Conservation (phyloP, 1,140 invertebrate species). For the Antheraea pernyi region DNA sequence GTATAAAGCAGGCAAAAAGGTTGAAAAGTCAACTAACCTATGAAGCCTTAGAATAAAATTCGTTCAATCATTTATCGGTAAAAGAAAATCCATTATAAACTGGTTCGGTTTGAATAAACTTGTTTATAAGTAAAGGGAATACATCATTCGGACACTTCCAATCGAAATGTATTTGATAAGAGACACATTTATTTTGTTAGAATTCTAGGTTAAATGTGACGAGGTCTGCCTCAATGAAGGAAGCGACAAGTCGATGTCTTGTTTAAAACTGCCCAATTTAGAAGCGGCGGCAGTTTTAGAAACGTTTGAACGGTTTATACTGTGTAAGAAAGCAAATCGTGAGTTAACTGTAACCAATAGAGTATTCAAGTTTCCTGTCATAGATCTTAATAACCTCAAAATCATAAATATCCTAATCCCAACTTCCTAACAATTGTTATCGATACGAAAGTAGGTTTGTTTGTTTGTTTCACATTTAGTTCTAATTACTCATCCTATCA, state of each 20-base stretch:
- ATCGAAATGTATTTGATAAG: slow-evolving; percentile 4
- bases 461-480: too few relatives aligned
- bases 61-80: background rate
- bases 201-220: slow-evolving; percentile 47
- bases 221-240: slow-evolving; percentile 32
- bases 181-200: slow-evolving; percentile 6
- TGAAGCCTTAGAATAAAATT: background rate
- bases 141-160: slow-evolving; percentile 11
- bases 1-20: background rate
- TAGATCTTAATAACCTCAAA: too few relatives aligned
- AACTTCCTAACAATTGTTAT: too few relatives aligned
- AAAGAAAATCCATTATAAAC: slow-evolving; percentile 3
- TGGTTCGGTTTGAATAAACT: slow-evolving; percentile 1
- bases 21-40: background rate
- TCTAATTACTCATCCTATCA: too few relatives aligned
- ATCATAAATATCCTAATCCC: too few relatives aligned
- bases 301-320: background rate
- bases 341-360: too few relatives aligned
- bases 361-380: too few relatives aligned
- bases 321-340: background rate
- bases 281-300: background rate
- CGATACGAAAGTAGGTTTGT: too few relatives aligned
- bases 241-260: slow-evolving; percentile 15
- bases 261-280: background rate
- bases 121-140: slow-evolving; percentile 3